A percentile compares a stretch with the other conserved stretches of the same genome.
Evolutionary conservation across 2,113 vertebrate species (phyloP).

Genomic region (Tragelaphus scriptus): DNA sequence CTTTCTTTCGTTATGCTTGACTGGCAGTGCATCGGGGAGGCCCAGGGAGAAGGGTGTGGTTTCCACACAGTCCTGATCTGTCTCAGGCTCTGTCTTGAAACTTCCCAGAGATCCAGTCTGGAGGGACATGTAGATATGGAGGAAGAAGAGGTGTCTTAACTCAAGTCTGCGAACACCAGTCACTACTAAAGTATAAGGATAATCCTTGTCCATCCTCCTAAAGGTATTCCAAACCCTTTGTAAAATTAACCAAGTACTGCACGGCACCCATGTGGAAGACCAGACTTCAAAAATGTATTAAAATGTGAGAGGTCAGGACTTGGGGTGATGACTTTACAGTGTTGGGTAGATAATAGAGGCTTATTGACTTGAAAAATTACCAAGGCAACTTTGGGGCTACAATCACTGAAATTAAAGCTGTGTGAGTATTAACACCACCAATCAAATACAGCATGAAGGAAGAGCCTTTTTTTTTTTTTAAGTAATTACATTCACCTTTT

Average conservation of each 20-base stretch:
- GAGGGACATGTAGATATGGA: neutral
- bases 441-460: slow-evolving; percentile 33
- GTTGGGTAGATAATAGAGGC: neutral
- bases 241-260: neutral
- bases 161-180: neutral
- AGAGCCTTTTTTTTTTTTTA: neutral
- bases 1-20: neutral
- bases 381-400: slow-evolving; percentile 11
- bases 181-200: neutral
- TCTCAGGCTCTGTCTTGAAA: neutral
- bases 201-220: neutral
- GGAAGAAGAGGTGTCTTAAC: neutral
- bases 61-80: neutral
- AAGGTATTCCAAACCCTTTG: neutral
- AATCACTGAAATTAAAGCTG: slow-evolving; percentile 43
- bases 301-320: neutral
- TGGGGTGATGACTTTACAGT: neutral
- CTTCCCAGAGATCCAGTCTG: neutral
- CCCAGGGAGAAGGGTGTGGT: neutral
- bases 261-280: neutral
- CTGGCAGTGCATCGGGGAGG: neutral
- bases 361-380: slow-evolving; percentile 40
- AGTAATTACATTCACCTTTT: slow-evolving; percentile 40
- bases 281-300: neutral
- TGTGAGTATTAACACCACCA: neutral